These are phyloP conservation scores for Peribatodes rhomboidaria DNA, from an alignment of 2,888 invertebrate species.

Conservation along the genomic window DNA sequence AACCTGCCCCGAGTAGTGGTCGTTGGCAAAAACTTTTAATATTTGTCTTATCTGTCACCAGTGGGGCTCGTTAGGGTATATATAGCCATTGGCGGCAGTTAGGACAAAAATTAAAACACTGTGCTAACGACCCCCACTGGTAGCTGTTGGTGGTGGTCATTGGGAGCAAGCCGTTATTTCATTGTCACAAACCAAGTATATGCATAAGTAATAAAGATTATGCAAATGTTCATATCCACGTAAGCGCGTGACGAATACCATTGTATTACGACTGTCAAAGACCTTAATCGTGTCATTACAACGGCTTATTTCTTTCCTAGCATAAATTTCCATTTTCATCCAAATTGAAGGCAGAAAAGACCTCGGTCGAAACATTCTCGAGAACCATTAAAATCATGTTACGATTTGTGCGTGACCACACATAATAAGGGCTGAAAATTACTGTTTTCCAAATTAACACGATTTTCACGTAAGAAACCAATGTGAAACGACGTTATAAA, in stretches of 20 bases:
- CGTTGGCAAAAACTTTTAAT: too few relatives aligned
- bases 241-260: neutral
- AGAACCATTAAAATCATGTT: constrained; percentile 34
- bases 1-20: too few relatives aligned
- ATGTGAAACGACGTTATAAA: constrained; percentile 33
- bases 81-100: too few relatives aligned
- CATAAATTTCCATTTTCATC: constrained; percentile 29
- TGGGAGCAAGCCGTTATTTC: too few relatives aligned
- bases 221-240: neutral
- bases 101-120: too few relatives aligned
- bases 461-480: constrained; percentile 33
- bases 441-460: constrained; percentile 35
- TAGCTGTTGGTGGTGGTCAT: too few relatives aligned
- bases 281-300: constrained; percentile 1
- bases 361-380: constrained; percentile 23
- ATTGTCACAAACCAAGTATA: neutral
- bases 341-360: constrained; percentile 12
- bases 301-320: constrained; percentile 13
- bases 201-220: neutral
- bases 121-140: too few relatives aligned
- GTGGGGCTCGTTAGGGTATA: too few relatives aligned
- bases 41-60: too few relatives aligned
- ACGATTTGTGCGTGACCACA: constrained; percentile 47
- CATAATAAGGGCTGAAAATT: constrained; percentile 42
- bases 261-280: neutral